Evolutionary conservation across 92 coral and sea anemone genomes (phyloP).

Genomic region (Muricea muricata): DNA sequence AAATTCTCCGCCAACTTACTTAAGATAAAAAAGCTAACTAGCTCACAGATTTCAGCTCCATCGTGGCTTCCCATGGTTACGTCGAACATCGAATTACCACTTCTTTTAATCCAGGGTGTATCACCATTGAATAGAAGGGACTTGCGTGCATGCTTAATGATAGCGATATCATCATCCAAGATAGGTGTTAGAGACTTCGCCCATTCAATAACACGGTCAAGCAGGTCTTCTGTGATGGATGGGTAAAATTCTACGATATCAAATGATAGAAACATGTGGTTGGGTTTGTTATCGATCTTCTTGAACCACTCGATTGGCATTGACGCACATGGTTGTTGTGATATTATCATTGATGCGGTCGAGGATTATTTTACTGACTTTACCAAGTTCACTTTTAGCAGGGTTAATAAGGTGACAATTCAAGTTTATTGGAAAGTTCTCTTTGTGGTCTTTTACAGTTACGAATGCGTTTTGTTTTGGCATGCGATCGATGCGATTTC

Average conservation of each 20-base stretch:
- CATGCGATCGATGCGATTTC: no score
- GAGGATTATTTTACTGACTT: background rate
- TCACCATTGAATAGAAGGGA: conserved; percentile 52
- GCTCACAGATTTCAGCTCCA: conserved; percentile 61
- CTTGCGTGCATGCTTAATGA: conserved; percentile 54
- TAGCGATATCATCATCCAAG: conserved; percentile 33
- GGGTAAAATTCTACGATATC: conserved; percentile 60
- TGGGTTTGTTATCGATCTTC: conserved; percentile 30
- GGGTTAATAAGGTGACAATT: background rate
- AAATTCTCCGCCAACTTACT: conserved; percentile 16
- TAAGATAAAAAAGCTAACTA: conserved; percentile 44
- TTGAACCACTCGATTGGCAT: conserved; percentile 64
- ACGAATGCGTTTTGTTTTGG: background rate
- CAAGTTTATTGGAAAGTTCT: background rate
- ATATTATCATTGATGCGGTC: background rate
- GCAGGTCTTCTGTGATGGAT: conserved; percentile 57
- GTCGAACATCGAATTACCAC: conserved; percentile 35
- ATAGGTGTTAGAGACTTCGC: conserved; percentile 19
- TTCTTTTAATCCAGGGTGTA: conserved; percentile 47
- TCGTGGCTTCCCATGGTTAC: conserved; percentile 63
- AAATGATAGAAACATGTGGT: conserved; percentile 32
- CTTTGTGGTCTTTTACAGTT: background rate
- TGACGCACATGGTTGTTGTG: background rate
- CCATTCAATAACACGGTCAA: conserved; percentile 28
- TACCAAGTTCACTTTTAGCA: background rate